Conservation (phyloP, 1,140 invertebrate species). For the Phocides pigmalion region DNA sequence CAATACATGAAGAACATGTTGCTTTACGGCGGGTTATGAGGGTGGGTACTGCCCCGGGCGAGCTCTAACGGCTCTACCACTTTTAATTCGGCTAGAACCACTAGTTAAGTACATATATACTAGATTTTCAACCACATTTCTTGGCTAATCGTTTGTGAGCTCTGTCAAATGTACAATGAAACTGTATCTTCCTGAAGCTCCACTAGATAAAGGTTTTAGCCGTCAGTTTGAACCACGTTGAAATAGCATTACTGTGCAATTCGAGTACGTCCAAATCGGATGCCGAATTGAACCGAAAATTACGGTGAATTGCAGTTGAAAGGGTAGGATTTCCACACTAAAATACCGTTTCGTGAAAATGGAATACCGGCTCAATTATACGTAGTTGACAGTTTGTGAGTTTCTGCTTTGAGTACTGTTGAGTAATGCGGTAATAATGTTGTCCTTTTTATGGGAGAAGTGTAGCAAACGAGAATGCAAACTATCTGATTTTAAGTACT, state of each 20-base stretch:
- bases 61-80: too few relatives aligned
- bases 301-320: conserved; percentile 42
- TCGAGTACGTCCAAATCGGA: conserved; percentile 26
- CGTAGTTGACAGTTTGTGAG: conserved; percentile 5
- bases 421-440: too few relatives aligned
- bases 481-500: too few relatives aligned
- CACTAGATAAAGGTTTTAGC: conserved; percentile 15
- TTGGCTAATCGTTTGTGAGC: too few relatives aligned
- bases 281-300: conserved; percentile 27
- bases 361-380: conserved; percentile 4
- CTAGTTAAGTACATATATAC: too few relatives aligned
- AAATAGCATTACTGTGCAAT: conserved; percentile 28
- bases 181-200: not conserved
- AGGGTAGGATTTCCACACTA: conserved; percentile 42
- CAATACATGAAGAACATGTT: too few relatives aligned
- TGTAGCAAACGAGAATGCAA: too few relatives aligned
- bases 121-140: too few relatives aligned
- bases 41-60: too few relatives aligned
- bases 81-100: too few relatives aligned
- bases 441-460: too few relatives aligned
- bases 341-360: conserved; percentile 20
- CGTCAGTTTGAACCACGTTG: conserved; percentile 9
- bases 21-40: too few relatives aligned
- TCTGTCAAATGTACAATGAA: not conserved
- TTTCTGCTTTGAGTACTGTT: not conserved